Evolutionary conservation across 2,797 vertebrate species (phyloP), one percentile per base, ranked within the genome.

Genomic region (Lophura swinhoii): DNA sequence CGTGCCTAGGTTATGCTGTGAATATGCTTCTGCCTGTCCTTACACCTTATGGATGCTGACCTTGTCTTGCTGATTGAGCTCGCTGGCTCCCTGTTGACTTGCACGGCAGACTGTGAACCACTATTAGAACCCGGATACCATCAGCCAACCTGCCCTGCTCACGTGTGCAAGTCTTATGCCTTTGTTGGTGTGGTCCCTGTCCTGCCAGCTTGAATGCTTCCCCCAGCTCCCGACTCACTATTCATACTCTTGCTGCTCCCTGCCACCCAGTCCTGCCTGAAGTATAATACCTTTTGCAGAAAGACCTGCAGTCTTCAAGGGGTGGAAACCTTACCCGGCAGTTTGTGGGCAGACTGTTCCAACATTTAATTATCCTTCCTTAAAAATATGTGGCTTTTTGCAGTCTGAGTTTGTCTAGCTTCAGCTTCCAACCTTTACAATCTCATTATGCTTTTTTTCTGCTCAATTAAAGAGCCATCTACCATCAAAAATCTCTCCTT

Each of bases 391-490:
- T 1, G 1, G 8, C 5, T 39, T 89, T 81, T 89, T 91, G 71
- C 70, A 79, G 74, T 43, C 64, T 92, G 80, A 79, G 92, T 92
- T 92, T 95, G n/a, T 76, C 82, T 92, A 77, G 49, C 60, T 90
- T 93, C 5, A 3, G 76, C 48, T 92, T 88, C 71, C 49, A 74
- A 68, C 77, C 24, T 94, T 81, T 91, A 92, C 62, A 82, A 88
- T 91, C 64, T 90, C 94, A 93, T 96, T 91, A 92, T 59, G 51
- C 44, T 64, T 94, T 96, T 39, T 92, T 88, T 79, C 91, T 92
- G 87, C 85, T 92, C 91, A 92, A 92, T 95, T 92, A 88, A 92
- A 93, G 89, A 91, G 37, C 64, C 85, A 88, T 82, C 79, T 91
- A 92, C 83, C 68, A 93, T 81, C 71, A 88, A 77, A 95, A 93